Base-by-base conservation (phyloP, 2,888 invertebrate genomes). In the Reticulitermes lucifugus region DNA sequence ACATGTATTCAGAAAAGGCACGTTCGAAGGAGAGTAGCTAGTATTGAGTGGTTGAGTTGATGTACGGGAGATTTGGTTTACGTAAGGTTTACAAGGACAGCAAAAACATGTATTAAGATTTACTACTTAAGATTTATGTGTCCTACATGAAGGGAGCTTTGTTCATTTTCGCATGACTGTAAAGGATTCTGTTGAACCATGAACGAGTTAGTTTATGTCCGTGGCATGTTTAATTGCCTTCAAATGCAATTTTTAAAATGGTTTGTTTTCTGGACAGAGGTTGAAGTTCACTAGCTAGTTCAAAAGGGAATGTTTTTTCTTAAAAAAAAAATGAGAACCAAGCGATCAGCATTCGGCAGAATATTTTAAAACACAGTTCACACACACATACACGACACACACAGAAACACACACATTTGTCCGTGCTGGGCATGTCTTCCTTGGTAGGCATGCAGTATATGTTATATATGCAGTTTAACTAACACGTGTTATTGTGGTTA, bases 361-460 rank as follows among this genome's bases (percentile, higher is more conserved):
- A 70, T 75, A 71, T 46, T 85, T 85, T 79, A 79, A 83, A 80
- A 83, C 85, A 82, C 43, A 73, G 82, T 46, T 84, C 73, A 84
- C 82, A 86, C 60, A 85, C 83, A 86, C 79, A 86, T 51, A 87
- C 85, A 83, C 85, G 82, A 71, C 65, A 60, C 81, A 82, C 79
- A 84, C 70, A 77, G 51, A 86, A 51, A 82, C 59, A 60, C 70
- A 86, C 86, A 84, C 79, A 84, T 79, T 85, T 87, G 87, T 87
- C 87, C 87, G 81, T 79, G 46, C 71, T 84, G 87, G 87, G 87
- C 87, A 86, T 87, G 87, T 87, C 87, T 87, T 87, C 87, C 87
- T 87, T 84, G 84, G 85, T 87, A 87, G 87, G 87, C 87, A 87
- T 87, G 87, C 87, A 86, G 86, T 85, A 86, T 84, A 85, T 87